phyloP scores from a whole-genome alignment of 2,888 invertebrate species.

The Coenonympha arcania region DNA sequence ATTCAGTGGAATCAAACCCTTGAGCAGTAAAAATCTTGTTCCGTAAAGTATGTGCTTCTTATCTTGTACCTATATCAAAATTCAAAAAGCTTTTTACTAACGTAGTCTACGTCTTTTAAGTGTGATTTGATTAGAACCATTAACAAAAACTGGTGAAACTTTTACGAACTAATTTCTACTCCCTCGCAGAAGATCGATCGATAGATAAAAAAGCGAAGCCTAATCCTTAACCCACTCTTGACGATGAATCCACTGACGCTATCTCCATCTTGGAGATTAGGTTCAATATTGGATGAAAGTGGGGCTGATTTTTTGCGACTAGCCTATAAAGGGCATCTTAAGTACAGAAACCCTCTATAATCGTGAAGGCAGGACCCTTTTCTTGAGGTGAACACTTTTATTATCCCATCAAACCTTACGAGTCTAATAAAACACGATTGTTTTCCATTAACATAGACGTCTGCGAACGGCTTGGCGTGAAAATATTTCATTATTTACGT shows the following conservation, averaged over 20 bases:
- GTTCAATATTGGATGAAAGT: slow-evolving; percentile 31
- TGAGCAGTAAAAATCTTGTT: too few species aligned
- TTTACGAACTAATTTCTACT: slow-evolving; percentile 7
- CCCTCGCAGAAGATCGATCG: slow-evolving; percentile 9
- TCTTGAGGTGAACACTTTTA: slow-evolving; percentile 68
- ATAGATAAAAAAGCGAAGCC: slow-evolving; percentile 5
- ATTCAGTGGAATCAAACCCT: too few species aligned
- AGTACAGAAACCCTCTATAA: slow-evolving; percentile 63
- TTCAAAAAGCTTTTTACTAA: background rate
- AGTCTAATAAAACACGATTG: slow-evolving; percentile 72
- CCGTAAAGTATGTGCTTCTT: too few species aligned
- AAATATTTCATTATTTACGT: slow-evolving; percentile 19
- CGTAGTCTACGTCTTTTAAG: background rate
- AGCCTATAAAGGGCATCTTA: slow-evolving; percentile 59
- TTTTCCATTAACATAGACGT: slow-evolving; percentile 66
- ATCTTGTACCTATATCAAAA: background rate
- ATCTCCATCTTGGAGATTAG: slow-evolving; percentile 17
- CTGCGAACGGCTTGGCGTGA: slow-evolving; percentile 14
- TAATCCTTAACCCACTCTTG: slow-evolving; percentile 12
- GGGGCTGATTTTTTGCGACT: slow-evolving; percentile 58
- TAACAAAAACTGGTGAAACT: slow-evolving; percentile 1
- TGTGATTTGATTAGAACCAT: background rate
- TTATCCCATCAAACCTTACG: slow-evolving; percentile 68
- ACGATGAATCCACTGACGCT: slow-evolving; percentile 14
- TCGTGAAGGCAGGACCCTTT: slow-evolving; percentile 60